A percentile compares a stretch with the other conserved stretches of the same genome.
Conservation (phyloP, 2,113 vertebrate species). For the Actenoides lindsayi region DNA sequence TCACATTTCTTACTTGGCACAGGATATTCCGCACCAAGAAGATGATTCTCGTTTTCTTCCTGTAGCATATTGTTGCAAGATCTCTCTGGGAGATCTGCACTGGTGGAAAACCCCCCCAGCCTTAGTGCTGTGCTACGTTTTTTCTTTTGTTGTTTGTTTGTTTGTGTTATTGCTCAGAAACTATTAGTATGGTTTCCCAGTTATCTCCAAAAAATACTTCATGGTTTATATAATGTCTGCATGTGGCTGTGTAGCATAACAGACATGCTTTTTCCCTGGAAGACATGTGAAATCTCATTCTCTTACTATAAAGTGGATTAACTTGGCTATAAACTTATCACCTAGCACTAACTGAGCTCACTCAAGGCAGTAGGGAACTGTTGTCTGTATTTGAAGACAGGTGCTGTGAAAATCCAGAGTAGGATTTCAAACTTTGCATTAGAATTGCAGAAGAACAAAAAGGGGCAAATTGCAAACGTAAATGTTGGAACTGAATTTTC, state of each 20-base stretch:
- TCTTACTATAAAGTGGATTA: background rate
- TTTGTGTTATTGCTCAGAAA: constrained; percentile 23
- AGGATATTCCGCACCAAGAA: background rate
- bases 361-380: background rate
- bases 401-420: background rate
- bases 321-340: background rate
- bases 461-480: background rate
- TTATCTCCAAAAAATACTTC: background rate
- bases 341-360: background rate
- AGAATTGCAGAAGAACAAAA: background rate
- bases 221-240: background rate
- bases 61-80: background rate
- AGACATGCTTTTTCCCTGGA: background rate
- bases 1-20: background rate
- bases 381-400: background rate
- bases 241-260: background rate
- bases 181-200: constrained; percentile 16
- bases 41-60: background rate
- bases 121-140: background rate
- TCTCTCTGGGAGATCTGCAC: background rate
- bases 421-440: background rate
- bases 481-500: background rate
- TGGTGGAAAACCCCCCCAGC: background rate
- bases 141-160: background rate
- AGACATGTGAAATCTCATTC: background rate